Evolutionary conservation across 92 coral and sea anemone species (phyloP), one percentile per base, ranked within the genome.

Genomic region (Epizoanthus fatuus): DNA sequence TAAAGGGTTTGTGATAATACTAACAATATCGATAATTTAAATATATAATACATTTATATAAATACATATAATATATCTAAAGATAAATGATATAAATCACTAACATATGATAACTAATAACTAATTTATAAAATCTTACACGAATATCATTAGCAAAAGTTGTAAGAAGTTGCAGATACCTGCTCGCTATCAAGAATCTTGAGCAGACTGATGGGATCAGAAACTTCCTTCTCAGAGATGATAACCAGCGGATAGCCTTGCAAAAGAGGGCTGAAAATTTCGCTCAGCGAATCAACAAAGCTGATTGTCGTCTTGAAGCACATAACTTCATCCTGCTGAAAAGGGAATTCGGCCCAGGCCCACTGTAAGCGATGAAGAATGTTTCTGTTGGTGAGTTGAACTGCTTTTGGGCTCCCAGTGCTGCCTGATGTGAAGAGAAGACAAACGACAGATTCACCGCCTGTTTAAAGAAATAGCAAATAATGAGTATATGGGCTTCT

Each of bases 201-300:
- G n/a, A 56, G 62, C 13, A 56, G 62, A 56, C 15, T 9, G 62
- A 56, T 14, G 16, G 62, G 62, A 56, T 56, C 62, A 12, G 62
- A 56, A 19, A 4, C 62, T 56, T 56, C 62, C 14, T 56, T 56
- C 62, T 56, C 62, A 7, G 62, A 14, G 1, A 56, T 14, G 4
- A 56, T 56, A 4, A 56, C 62, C 62, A 56, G 62, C 62, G 62
- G 62, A 56, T 12, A 56, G 62, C 62, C 62, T 56, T 56, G 62
- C n/a, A 56, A 56, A 56, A 56, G 62, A 0, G 62, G 20, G 62
- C 62, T 56, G 16, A 56, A 56, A 7, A 56, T 56, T 56, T 56
- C 62, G 15, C 62, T 56, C 0, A 56, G 62, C 4, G 62, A 56
- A 19, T 56, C 62, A 19, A 56, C 62, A 56, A 56, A 56, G n/a